A percentile compares a stretch with the other conserved stretches of the same genome.
Evolutionary conservation across 2,797 vertebrate genomes (phyloP).

Genomic region (Antennarius maculatus): DNA sequence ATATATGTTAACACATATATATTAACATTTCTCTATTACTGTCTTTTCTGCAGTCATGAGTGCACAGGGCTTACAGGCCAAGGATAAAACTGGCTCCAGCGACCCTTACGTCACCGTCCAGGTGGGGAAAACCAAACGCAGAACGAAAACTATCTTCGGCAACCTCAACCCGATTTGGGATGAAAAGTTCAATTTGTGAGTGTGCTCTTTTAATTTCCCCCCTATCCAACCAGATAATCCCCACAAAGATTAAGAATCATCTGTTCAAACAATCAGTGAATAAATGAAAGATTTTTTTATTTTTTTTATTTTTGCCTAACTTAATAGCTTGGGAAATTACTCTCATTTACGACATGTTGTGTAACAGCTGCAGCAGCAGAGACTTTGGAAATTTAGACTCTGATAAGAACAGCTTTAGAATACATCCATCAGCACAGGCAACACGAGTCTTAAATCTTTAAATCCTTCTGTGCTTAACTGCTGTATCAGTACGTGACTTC

Average conservation of each 20-base stretch:
- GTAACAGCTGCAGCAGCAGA: not conserved
- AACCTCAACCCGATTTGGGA: slow-evolving; percentile 98
- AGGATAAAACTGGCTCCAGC: slow-evolving; percentile 98
- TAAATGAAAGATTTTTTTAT: not conserved
- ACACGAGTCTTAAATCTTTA: slow-evolving; percentile 11
- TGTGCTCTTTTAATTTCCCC: slow-evolving; percentile 54
- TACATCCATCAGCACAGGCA: slow-evolving; percentile 22
- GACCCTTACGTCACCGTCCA: slow-evolving; percentile 98
- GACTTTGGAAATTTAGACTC: not conserved
- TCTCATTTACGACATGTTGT: slow-evolving; percentile 4
- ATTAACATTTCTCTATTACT: slow-evolving; percentile 10
- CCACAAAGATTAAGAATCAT: slow-evolving; percentile 17
- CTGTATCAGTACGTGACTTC: slow-evolving; percentile 2
- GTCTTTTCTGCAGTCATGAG: slow-evolving; percentile 87
- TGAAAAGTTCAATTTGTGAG: slow-evolving; percentile 98
- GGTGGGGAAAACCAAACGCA: slow-evolving; percentile 95
- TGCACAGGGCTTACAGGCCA: slow-evolving; percentile 97
- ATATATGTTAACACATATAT: too few species aligned
- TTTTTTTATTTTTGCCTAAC: not conserved
- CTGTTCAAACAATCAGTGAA: slow-evolving; percentile 26
- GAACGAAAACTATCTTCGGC: slow-evolving; percentile 97
- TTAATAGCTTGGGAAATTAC: slow-evolving; percentile 6
- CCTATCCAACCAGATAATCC: slow-evolving; percentile 17
- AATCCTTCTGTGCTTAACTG: slow-evolving; percentile 11
- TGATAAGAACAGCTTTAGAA: slow-evolving; percentile 10